Percentiles rank a stretch among this genome's conserved stretches.
Conservation (phyloP, 2,113 vertebrate species). For the Leptocoma aspasia region DNA sequence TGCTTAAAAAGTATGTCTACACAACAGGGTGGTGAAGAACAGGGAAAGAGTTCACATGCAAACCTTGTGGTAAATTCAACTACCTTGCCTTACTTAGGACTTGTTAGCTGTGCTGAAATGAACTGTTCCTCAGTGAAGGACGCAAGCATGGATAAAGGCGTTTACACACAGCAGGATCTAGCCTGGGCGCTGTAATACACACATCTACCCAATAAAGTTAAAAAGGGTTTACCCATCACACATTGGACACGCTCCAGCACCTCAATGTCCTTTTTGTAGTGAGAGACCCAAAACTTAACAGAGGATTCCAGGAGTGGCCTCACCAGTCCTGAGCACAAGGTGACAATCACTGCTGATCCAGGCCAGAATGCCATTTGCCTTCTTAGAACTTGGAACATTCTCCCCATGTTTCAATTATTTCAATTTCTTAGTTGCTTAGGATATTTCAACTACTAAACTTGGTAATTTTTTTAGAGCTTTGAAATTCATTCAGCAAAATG, state of each 20-base stretch:
- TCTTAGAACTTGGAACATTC: neutral
- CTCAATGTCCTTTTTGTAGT: neutral
- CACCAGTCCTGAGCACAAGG: neutral
- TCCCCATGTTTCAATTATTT: neutral
- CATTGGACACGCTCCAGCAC: fast-evolving
- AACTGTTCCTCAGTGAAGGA: neutral
- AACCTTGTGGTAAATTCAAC: neutral
- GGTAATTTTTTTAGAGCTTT: neutral
- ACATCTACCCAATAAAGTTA: neutral
- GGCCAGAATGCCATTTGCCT: neutral
- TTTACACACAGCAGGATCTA: neutral
- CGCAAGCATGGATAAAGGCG: neutral
- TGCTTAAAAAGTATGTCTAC: neutral
- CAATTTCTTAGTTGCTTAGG: neutral
- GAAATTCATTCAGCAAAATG: neutral
- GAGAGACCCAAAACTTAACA: neutral
- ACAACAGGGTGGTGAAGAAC: neutral
- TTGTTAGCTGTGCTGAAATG: neutral
- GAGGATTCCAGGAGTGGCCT: neutral
- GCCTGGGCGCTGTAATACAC: neutral
- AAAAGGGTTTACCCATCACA: neutral
- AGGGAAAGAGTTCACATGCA: neutral
- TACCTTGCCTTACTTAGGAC: neutral
- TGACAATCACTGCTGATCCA: neutral
- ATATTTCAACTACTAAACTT: neutral